Base-by-base conservation (phyloP, 1,140 invertebrate species). In the Octopus sinensis region DNA sequence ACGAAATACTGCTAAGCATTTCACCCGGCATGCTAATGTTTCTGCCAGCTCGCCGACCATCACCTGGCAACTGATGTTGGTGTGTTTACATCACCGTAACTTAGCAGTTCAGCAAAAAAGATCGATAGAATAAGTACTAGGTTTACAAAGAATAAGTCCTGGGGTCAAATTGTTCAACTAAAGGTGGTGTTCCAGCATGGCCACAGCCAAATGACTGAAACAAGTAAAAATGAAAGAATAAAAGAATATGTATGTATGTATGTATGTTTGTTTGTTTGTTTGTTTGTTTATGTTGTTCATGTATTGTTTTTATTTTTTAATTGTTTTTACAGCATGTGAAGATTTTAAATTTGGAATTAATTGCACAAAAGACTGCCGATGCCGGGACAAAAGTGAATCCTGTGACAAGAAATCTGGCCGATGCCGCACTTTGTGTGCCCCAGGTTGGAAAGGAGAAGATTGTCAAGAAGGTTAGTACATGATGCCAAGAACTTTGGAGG, bases 361-460 rank as follows among this genome's bases (percentile, higher is more conserved):
- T 17, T 77, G 76, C 13, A 77, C 43, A 9, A 77, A 77, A 7
- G 13, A 17, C 4, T 77, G 76, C 13, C 76, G 76, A 53, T 77
- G 76, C 52, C 30, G 52, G 13, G 76, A 77, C 51, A 52, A 51
- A 43, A 77, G 52, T 13, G 76, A 77, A 53, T 13, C 52, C 4
- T 77, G 76, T 77, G 76, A 77, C 76, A 77, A 77, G 17, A 43
- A 77, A 53, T 23, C 76, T 13, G 76, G 76, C 13, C 17, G 76
- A 52, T 77, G 76, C 23, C 30, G 30, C 13, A 77, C 17, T 53
- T n/a, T n/a, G 6, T 77, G 76, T 43, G 43, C 13, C 0, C 17
- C 76, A 23, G 76, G 76, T 7, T 77, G 76, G 76, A 77, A 13
- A 13, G 76, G 76, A 23, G 52, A 77, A 51, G 76, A 77, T 53